phyloP scores from a whole-genome alignment of 2,113 vertebrate species.

The Microtus pennsylvanicus region DNA sequence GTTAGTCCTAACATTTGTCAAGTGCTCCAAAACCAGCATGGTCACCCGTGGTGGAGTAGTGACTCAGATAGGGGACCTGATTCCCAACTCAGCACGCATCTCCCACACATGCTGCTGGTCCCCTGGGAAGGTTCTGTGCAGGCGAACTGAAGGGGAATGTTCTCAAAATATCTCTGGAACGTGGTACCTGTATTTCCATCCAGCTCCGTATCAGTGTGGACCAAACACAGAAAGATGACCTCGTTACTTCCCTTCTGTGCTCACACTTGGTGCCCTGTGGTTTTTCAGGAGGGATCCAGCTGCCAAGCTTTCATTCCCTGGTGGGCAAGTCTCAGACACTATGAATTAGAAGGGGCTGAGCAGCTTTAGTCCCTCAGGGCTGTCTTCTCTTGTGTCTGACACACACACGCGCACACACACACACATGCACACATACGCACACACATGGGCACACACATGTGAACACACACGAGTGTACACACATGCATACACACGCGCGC shows the following conservation, averaged over 20 bases:
- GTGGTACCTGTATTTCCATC: background rate
- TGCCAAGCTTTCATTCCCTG: background rate
- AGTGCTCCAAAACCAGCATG: fast-evolving
- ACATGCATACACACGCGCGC: fast-evolving
- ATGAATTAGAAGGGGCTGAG: background rate
- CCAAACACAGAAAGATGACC: background rate
- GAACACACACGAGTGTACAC: no score
- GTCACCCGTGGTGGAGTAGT: background rate
- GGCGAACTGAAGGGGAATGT: background rate
- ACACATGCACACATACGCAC: fast-evolving
- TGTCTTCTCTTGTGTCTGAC: background rate
- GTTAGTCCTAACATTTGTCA: fast-evolving
- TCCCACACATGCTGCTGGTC: background rate
- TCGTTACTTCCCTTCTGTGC: background rate
- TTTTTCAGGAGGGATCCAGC: background rate
- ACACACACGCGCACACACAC: no score
- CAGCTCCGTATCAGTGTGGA: fast-evolving
- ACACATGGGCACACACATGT: no score
- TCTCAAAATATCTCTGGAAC: background rate
- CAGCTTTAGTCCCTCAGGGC: background rate
- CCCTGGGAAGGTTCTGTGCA: background rate
- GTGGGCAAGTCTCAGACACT: background rate
- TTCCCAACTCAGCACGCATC: background rate
- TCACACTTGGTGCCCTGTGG: background rate
- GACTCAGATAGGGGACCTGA: no score